Evolutionary conservation across 2,113 vertebrate genomes (phyloP).

Genomic region (Balaeniceps rex): DNA sequence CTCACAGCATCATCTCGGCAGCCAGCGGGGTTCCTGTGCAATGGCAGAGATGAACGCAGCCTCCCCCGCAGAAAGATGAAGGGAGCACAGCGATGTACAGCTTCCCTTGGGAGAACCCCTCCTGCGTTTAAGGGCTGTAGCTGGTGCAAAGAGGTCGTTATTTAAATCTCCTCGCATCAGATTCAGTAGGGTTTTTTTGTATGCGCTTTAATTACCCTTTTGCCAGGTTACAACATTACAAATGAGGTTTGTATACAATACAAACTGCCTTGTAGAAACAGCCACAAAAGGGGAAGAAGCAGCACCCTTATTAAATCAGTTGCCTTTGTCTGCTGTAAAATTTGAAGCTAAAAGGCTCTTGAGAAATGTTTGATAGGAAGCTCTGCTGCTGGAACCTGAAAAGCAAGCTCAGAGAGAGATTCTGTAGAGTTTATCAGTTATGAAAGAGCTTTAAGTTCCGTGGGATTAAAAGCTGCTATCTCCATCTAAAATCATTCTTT

Average conservation of each 20-base stretch:
- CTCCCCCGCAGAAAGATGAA: not conserved
- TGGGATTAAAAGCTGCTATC: not conserved
- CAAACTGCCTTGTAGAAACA: not conserved
- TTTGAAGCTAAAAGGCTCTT: slow-evolving; percentile 17
- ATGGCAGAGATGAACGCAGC: not conserved
- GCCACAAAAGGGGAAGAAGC: not conserved
- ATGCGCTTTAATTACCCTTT: not conserved
- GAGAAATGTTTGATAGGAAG: slow-evolving; percentile 12
- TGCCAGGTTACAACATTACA: not conserved
- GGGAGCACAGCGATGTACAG: not conserved
- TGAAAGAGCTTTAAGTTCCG: not conserved
- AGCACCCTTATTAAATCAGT: slow-evolving; percentile 25
- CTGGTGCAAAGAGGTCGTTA: not conserved
- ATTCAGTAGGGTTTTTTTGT: not conserved
- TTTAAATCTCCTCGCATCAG: slow-evolving; percentile 2
- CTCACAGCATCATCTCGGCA: not conserved
- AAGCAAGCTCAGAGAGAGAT: not conserved
- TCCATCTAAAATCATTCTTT: not conserved
- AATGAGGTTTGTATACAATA: not conserved
- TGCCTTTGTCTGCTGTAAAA: slow-evolving; percentile 1
- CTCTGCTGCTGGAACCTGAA: not conserved
- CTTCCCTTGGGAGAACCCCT: slow-evolving; percentile 11
- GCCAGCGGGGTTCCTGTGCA: not conserved
- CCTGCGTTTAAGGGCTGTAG: not conserved
- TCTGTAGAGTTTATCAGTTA: not conserved